Conservation (phyloP, 35 echinoderm and acorn worm species). For the Ptychodera flava region DNA sequence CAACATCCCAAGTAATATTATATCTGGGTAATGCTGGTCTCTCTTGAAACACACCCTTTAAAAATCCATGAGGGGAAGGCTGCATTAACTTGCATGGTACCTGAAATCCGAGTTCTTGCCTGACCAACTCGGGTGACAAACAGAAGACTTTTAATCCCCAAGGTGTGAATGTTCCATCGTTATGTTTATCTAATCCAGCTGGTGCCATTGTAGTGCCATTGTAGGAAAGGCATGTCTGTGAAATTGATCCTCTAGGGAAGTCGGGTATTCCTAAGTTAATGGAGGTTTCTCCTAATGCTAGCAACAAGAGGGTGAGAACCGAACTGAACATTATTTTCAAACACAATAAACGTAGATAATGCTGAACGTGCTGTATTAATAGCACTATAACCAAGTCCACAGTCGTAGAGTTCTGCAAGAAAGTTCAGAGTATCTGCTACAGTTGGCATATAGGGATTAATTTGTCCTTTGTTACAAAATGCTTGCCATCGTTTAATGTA, state of each 20-base stretch:
- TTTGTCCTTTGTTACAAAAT: conserved; percentile 47
- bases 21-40: conserved; percentile 10
- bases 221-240: too few species aligned
- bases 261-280: too few species aligned
- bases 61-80: too few species aligned
- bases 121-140: too few species aligned
- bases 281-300: conserved; percentile 15
- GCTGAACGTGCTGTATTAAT: conserved; percentile 21
- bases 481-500: conserved; percentile 43
- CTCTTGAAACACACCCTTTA: too few species aligned
- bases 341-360: neutral
- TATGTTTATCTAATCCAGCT: too few species aligned
- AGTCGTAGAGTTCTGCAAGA: neutral
- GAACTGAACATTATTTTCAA: neutral
- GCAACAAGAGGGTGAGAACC: conserved; percentile 14
- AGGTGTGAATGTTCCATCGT: too few species aligned
- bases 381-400: conserved; percentile 9
- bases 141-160: too few species aligned
- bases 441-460: conserved; percentile 29
- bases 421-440: conserved; percentile 17
- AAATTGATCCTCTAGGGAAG: too few species aligned
- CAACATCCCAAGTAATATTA: conserved; percentile 25
- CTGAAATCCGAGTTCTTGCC: too few species aligned
- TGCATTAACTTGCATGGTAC: too few species aligned
- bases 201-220: neutral